Conservation (phyloP, 2,113 vertebrate genomes). For the Steatornis caripensis region DNA sequence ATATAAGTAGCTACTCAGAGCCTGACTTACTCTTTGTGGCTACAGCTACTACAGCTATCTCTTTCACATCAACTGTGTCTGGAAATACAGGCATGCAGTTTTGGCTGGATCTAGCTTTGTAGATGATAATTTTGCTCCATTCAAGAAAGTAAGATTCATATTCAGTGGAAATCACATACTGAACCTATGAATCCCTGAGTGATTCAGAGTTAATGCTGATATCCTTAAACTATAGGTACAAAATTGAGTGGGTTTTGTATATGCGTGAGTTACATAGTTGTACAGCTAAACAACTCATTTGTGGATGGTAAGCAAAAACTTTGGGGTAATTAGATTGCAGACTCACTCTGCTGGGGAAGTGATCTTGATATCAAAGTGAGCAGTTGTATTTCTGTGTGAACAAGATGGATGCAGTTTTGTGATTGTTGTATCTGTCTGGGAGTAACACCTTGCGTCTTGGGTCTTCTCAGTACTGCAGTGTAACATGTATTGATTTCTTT, state of each 20-base stretch:
- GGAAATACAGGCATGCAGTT: background rate
- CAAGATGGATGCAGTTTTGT: background rate
- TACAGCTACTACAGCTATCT: background rate
- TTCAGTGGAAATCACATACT: background rate
- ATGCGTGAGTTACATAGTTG: background rate
- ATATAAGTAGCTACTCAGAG: background rate
- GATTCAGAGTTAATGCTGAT: background rate
- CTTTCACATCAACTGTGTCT: background rate
- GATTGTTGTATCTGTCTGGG: background rate
- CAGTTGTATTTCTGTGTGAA: background rate
- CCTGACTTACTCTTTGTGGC: background rate
- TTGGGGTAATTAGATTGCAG: background rate
- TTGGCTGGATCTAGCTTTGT: background rate
- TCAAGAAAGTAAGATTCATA: background rate
- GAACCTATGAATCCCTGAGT: background rate
- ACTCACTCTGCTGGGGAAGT: background rate
- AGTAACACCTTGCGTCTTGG: background rate
- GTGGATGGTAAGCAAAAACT: background rate
- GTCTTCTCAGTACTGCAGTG: background rate
- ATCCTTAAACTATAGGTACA: background rate
- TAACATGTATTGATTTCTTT: background rate
- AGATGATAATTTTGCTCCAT: background rate
- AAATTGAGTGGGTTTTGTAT: background rate
- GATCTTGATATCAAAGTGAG: background rate
- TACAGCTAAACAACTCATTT: background rate